Conservation (phyloP, 2,797 vertebrate genomes). For the Margarornis squamiger region DNA sequence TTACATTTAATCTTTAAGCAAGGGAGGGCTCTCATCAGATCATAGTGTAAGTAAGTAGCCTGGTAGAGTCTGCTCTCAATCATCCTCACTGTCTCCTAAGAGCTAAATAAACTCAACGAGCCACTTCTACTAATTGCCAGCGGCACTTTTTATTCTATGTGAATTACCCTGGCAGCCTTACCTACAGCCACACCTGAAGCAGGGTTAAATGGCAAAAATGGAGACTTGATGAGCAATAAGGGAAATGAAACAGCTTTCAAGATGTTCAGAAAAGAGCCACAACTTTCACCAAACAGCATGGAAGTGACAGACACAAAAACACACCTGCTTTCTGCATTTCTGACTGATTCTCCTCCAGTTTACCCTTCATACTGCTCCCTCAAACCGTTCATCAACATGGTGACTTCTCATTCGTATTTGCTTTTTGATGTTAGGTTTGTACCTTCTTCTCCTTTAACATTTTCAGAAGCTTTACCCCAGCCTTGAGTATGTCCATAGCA, state of each 20-base stretch:
- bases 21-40: not conserved
- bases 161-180: not conserved
- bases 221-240: not conserved
- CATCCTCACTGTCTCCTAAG: not conserved
- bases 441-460: not conserved
- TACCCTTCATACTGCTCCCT: not conserved
- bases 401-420: not conserved
- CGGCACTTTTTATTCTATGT: slow-evolving; percentile 1
- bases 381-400: accelerated
- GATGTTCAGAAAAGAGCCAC: not conserved
- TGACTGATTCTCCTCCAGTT: not conserved
- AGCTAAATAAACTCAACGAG: slow-evolving; percentile 9
- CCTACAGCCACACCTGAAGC: slow-evolving; percentile 13
- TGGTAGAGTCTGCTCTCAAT: not conserved
- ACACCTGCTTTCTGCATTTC: not conserved
- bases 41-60: not conserved
- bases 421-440: not conserved
- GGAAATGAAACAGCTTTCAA: not conserved
- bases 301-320: not conserved
- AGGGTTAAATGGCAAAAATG: not conserved
- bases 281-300: not conserved
- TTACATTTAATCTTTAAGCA: not conserved
- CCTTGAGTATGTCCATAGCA: not conserved
- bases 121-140: slow-evolving; percentile 20
- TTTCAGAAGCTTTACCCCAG: not conserved